These are phyloP conservation scores for Amphipyra tragopoginis DNA, from an alignment of 2,888 invertebrate species.

Conservation along the genomic window DNA sequence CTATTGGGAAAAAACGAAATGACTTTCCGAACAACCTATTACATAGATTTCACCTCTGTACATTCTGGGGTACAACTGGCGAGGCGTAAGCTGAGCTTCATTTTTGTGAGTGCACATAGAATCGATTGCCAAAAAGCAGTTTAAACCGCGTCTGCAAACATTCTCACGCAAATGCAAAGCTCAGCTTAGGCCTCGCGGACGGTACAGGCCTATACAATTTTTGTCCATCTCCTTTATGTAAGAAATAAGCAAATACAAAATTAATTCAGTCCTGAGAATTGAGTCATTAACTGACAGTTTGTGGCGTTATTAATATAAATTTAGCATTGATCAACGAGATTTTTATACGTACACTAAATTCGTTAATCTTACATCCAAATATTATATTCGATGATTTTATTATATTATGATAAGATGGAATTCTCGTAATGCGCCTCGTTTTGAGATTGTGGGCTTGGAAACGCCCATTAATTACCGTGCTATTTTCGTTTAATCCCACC, in stretches of 20 bases:
- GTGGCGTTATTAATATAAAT: slow-evolving; percentile 3
- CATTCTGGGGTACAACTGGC: too few species aligned
- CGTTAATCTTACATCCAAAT: slow-evolving; percentile 40
- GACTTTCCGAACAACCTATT: too few species aligned
- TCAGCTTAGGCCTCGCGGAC: too few species aligned
- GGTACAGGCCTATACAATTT: too few species aligned
- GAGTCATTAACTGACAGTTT: slow-evolving; percentile 21
- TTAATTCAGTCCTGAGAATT: not conserved
- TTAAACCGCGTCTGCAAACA: too few species aligned
- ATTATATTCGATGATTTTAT: slow-evolving; percentile 64
- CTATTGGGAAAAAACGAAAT: too few species aligned
- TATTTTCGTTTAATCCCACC: slow-evolving; percentile 87
- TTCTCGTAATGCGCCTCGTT: slow-evolving; percentile 76
- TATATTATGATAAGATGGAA: slow-evolving; percentile 68
- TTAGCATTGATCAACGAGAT: slow-evolving; percentile 12
- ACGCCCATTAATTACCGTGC: slow-evolving; percentile 83
- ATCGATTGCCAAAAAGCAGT: too few species aligned
- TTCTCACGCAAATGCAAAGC: too few species aligned
- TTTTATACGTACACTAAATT: slow-evolving; percentile 13
- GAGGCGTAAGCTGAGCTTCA: too few species aligned
- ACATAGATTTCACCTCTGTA: too few species aligned
- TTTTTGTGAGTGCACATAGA: too few species aligned
- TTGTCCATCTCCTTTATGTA: too few species aligned
- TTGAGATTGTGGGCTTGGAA: slow-evolving; percentile 80
- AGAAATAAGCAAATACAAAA: not conserved